phyloP scores from a whole-genome alignment of 2,113 vertebrate species.

The Phocoena phocoena region DNA sequence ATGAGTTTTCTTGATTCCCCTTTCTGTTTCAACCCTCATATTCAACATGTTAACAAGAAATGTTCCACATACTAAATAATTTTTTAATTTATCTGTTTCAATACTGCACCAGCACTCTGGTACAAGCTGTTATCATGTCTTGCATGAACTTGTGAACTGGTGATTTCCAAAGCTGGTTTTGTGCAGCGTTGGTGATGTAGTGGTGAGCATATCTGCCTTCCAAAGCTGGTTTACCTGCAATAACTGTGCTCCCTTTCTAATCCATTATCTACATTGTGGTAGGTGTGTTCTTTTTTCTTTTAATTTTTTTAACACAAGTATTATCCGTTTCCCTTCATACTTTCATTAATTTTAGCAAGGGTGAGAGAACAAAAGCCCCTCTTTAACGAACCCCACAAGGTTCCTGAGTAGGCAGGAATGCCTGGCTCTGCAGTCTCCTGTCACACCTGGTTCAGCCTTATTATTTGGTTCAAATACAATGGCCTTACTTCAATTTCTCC shows the following conservation, averaged over 20 bases:
- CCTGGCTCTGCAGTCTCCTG: not conserved
- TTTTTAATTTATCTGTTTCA: not conserved
- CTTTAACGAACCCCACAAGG: not conserved
- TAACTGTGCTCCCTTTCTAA: not conserved
- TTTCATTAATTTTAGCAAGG: not conserved
- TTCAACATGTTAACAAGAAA: not conserved
- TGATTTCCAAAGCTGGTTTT: not conserved
- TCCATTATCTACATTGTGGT: not conserved
- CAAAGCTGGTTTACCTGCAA: not conserved
- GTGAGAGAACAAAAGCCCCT: not conserved
- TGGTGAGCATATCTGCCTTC: slow-evolving; percentile 90
- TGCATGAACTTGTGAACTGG: not conserved
- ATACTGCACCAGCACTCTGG: not conserved
- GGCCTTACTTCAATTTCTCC: not conserved
- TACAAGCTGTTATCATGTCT: not conserved
- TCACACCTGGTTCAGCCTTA: not conserved
- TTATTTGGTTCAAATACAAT: not conserved
- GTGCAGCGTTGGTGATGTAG: slow-evolving; percentile 84
- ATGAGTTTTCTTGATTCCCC: not conserved
- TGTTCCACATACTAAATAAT: not conserved
- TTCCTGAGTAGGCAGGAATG: not conserved
- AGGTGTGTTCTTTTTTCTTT: not conserved
- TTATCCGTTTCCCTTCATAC: not conserved
- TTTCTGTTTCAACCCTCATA: not conserved
- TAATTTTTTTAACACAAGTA: not conserved